A percentile compares a stretch with the other conserved stretches of the same genome.
These are phyloP conservation scores for Gavia stellata DNA, from an alignment of 2,113 vertebrate genomes.

Conservation along the genomic window DNA sequence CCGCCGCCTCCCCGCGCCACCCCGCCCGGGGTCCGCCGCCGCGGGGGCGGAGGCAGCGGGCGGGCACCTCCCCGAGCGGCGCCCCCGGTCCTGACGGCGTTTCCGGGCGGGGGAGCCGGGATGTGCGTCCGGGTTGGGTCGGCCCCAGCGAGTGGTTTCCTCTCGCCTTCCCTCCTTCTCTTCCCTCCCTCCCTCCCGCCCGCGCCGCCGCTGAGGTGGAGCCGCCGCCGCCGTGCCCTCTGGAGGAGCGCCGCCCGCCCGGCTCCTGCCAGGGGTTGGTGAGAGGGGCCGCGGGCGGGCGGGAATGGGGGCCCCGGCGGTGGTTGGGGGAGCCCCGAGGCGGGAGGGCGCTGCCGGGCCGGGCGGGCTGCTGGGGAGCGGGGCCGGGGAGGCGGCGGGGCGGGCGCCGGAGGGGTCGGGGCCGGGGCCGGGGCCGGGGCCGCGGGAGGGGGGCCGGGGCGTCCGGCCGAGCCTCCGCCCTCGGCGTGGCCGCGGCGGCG, in stretches of 20 bases:
- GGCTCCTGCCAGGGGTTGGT: not conserved
- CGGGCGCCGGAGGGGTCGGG: not conserved
- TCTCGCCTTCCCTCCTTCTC: not conserved
- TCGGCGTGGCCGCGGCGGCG: not conserved
- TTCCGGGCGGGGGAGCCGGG: conserved; percentile 35
- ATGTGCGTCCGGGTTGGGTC: conserved; percentile 42
- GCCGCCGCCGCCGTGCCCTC: not conserved
- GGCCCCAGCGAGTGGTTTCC: not conserved
- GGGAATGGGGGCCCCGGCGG: not conserved
- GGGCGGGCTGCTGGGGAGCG: not conserved
- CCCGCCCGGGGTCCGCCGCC: not conserved
- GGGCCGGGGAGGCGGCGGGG: not conserved
- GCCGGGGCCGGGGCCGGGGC: no score
- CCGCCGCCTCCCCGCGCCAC: no score
- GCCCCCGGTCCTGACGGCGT: conserved; percentile 20
- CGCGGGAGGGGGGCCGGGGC: not conserved
- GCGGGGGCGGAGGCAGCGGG: not conserved
- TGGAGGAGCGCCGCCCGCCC: not conserved
- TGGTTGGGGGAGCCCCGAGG: not conserved
- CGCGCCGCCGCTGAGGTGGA: not conserved
- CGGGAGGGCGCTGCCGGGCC: not conserved
- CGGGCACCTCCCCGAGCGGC: not conserved
- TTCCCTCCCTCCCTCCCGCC: not conserved
- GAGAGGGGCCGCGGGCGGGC: not conserved
- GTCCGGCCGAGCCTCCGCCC: not conserved